A percentile compares a stretch with the other conserved stretches of the same genome.
These are phyloP conservation scores for Thereuonema tuberculata DNA, from an alignment of 1,140 invertebrate genomes.

Conservation along the genomic window DNA sequence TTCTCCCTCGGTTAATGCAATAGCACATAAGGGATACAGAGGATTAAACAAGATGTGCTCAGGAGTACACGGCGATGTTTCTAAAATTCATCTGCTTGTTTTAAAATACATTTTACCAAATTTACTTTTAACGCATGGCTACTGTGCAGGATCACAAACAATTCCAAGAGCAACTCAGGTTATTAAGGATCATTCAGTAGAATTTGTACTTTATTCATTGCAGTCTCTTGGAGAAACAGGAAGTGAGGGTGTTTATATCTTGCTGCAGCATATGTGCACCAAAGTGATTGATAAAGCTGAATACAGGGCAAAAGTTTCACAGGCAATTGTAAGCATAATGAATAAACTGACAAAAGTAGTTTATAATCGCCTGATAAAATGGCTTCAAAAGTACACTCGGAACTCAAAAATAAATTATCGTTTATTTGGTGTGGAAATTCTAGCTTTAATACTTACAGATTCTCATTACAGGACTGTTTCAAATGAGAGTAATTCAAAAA, in stretches of 20 bases:
- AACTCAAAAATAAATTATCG: constrained; percentile 36
- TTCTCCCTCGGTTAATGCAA: constrained; percentile 32
- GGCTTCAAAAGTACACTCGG: constrained; percentile 37
- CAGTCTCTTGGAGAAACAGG: constrained; percentile 28
- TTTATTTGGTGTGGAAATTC: constrained; percentile 42
- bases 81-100: constrained; percentile 33
- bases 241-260: constrained; percentile 30
- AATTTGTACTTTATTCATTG: constrained; percentile 38
- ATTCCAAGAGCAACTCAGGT: constrained; percentile 30
- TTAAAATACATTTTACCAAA: constrained; percentile 37
- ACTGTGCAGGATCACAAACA: constrained; percentile 28
- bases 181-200: constrained; percentile 36
- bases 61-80: constrained; percentile 35
- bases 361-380: constrained; percentile 30
- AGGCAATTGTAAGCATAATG: constrained; percentile 36
- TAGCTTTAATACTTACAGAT: constrained; percentile 34
- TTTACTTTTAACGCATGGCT: constrained; percentile 30
- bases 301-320: constrained; percentile 38
- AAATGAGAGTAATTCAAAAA: neutral
- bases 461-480: too few relatives aligned
- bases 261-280: constrained; percentile 43
- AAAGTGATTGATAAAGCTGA: constrained; percentile 44
- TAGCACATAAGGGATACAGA: constrained; percentile 26
- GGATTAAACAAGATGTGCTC: constrained; percentile 35
- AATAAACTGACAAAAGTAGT: constrained; percentile 24